Conservation (phyloP, 2,797 vertebrate genomes). For the Hemitrygon akajei region DNA sequence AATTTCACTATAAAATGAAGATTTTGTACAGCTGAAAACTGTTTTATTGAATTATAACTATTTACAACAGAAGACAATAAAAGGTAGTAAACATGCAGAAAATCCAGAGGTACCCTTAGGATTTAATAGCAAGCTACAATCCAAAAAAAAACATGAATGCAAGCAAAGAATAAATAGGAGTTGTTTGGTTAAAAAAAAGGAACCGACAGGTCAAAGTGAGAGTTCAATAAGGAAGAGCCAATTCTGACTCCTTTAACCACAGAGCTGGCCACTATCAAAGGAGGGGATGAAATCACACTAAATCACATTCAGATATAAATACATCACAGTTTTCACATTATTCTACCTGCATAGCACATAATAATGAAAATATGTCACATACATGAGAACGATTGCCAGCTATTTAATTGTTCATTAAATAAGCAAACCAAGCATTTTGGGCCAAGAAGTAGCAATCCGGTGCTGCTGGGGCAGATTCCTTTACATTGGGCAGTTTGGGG, state of each 20-base stretch:
- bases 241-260: not conserved
- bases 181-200: not conserved
- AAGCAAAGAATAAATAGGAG: not conserved
- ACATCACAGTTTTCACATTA: too few relatives aligned
- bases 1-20: not conserved
- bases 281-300: not conserved
- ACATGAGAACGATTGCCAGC: too few relatives aligned
- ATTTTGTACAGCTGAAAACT: not conserved
- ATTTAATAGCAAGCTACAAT: not conserved
- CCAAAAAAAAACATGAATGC: not conserved
- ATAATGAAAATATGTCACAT: too few relatives aligned
- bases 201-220: not conserved
- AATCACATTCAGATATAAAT: not conserved
- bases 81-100: not conserved
- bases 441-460: too few relatives aligned
- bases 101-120: not conserved
- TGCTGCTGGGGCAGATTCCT: too few relatives aligned
- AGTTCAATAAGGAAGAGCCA: not conserved
- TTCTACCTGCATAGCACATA: not conserved
- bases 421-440: too few relatives aligned
- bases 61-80: not conserved
- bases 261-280: not conserved
- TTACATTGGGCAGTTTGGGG: too few relatives aligned
- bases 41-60: not conserved
- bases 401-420: too few relatives aligned